Conservation (phyloP, 2,113 vertebrate genomes). For the Rhinogobius similis region DNA sequence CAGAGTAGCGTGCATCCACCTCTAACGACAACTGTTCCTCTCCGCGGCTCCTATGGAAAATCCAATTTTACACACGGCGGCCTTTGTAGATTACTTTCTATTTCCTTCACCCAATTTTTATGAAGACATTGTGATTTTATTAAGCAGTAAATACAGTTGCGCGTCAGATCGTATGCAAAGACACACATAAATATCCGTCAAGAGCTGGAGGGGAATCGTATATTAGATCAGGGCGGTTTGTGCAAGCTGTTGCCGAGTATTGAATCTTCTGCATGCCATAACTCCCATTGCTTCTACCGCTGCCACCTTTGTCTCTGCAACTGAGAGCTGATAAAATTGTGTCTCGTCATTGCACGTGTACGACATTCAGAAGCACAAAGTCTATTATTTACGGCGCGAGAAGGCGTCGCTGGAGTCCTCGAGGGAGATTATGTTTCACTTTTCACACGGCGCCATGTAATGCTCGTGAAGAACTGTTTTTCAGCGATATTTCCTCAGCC, state of each 20-base stretch:
- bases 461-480: conserved; percentile 7
- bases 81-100: conserved; percentile 76
- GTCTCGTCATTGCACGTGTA: conserved; percentile 18
- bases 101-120: conserved; percentile 69
- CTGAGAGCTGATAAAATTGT: conserved; percentile 19
- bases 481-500: not conserved
- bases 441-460: conserved; percentile 2
- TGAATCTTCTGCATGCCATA: conserved; percentile 27
- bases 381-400: conserved; percentile 26
- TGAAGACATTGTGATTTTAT: conserved; percentile 78
- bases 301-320: not conserved
- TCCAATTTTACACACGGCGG: conserved; percentile 81
- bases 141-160: conserved; percentile 78
- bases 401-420: conserved; percentile 6
- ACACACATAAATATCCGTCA: conserved; percentile 68
- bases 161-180: conserved; percentile 64
- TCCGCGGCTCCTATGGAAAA: conserved; percentile 75
- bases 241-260: conserved; percentile 37
- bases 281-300: conserved; percentile 1
- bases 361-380: conserved; percentile 24
- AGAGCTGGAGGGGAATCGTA: conserved; percentile 40
- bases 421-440: conserved; percentile 18
- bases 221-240: conserved; percentile 62
- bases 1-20: conserved; percentile 63
- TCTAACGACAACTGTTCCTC: conserved; percentile 77